These are phyloP conservation scores for Rhogogaster chlorosoma DNA, from an alignment of 2,888 invertebrate species.

Conservation along the genomic window DNA sequence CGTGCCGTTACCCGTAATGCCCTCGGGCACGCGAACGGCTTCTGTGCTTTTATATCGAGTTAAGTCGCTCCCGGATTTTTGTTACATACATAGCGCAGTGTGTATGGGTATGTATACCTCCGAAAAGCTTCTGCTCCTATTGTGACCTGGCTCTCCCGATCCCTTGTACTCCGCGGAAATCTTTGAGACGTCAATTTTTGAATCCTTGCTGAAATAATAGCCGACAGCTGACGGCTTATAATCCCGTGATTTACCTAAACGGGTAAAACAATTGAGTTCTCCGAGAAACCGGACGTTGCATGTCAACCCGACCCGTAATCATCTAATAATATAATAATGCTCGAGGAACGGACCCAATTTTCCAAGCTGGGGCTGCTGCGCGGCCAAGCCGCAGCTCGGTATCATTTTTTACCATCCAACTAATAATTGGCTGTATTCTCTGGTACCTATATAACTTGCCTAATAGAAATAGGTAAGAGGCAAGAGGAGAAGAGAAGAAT, in stretches of 20 bases:
- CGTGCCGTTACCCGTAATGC: conserved; percentile 70
- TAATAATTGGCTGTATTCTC: conserved; percentile 59
- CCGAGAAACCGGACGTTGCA: conserved; percentile 28
- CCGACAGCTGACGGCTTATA: no score
- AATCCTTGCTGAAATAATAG: not conserved
- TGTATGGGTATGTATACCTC: not conserved
- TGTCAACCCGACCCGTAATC: conserved; percentile 44
- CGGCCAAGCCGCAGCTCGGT: not conserved
- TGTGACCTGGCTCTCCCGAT: not conserved
- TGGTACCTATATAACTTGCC: conserved; percentile 56
- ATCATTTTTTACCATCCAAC: conserved; percentile 42
- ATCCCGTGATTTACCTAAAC: conserved; percentile 7
- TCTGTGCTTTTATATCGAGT: conserved; percentile 53
- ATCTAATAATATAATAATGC: conserved; percentile 35
- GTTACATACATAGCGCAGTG: conserved; percentile 5
- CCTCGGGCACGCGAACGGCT: conserved; percentile 70
- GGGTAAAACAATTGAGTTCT: not conserved
- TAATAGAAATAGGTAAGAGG: conserved; percentile 64
- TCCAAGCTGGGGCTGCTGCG: not conserved
- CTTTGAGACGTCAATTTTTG: not conserved
- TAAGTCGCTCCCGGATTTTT: conserved; percentile 45
- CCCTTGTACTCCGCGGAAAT: not conserved
- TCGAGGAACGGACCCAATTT: conserved; percentile 31
- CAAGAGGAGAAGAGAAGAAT: not conserved
- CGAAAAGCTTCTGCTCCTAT: not conserved